Evolutionary conservation across 2,888 invertebrate genomes (phyloP).

Genomic region (Stratiomys singularior): DNA sequence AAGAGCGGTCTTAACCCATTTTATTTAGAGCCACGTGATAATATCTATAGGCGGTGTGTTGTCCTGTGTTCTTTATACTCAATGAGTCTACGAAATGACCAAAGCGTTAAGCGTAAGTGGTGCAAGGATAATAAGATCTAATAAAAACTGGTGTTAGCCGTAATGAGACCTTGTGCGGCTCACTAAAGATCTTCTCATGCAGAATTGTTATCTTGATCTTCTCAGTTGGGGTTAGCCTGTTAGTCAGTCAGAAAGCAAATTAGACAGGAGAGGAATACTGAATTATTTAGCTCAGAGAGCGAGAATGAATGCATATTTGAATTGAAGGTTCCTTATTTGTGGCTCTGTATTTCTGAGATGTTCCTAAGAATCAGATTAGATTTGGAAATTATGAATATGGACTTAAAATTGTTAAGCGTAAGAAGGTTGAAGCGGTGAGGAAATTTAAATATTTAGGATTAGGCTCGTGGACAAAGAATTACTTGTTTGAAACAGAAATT

Average conservation of each 20-base stretch:
- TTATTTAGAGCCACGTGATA: slow-evolving; percentile 18
- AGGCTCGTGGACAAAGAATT: neutral
- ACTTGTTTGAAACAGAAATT: neutral
- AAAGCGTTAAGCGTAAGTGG: slow-evolving; percentile 29
- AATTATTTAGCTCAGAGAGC: neutral
- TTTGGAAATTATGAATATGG: slow-evolving; percentile 16
- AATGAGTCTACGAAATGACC: slow-evolving; percentile 6
- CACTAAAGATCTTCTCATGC: neutral
- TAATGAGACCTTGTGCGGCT: slow-evolving; percentile 40
- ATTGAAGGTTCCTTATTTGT: neutral
- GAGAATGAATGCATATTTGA: no score
- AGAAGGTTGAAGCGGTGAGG: neutral
- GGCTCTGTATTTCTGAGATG: neutral
- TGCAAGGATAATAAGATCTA: slow-evolving; percentile 44
- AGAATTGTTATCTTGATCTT: neutral
- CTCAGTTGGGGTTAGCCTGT: slow-evolving; percentile 23
- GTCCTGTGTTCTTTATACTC: neutral
- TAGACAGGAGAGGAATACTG: neutral
- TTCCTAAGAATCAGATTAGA: neutral
- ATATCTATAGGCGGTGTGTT: slow-evolving; percentile 33
- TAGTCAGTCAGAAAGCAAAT: slow-evolving; percentile 24
- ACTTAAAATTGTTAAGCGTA: neutral
- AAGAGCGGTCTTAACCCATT: slow-evolving; percentile 10
- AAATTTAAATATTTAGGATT: slow-evolving; percentile 22
- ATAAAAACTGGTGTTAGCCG: slow-evolving; percentile 40